phyloP scores from a whole-genome alignment of 1,140 invertebrate genomes.

The Diorhabda carinulata region DNA sequence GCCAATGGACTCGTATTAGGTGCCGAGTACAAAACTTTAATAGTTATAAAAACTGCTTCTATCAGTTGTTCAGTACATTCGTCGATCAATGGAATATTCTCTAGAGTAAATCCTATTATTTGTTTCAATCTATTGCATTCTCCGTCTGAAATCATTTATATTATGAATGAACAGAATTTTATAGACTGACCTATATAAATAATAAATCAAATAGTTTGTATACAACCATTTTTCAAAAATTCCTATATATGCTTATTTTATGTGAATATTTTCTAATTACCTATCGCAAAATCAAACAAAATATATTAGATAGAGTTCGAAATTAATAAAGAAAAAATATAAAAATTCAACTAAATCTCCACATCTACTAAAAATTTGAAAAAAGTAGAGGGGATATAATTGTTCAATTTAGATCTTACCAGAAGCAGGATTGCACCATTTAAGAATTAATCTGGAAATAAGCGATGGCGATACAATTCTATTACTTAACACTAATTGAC shows the following conservation, averaged over 20 bases:
- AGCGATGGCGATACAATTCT: slow-evolving; percentile 23
- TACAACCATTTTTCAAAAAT: neutral
- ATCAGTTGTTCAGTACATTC: slow-evolving; percentile 22
- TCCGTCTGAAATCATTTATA: slow-evolving; percentile 18
- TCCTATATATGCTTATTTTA: no score
- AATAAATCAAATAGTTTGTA: neutral
- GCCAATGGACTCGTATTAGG: slow-evolving; percentile 26
- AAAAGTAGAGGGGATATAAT: no score
- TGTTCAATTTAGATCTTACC: slow-evolving; percentile 4
- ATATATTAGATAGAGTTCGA: no score
- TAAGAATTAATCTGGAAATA: slow-evolving; percentile 29
- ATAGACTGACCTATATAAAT: no score
- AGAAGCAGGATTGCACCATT: slow-evolving; percentile 32
- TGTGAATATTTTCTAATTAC: no score
- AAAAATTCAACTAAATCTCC: no score
- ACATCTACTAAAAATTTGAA: no score
- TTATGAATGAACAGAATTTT: no score
- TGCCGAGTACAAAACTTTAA: slow-evolving; percentile 24
- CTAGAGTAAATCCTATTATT: slow-evolving; percentile 28
- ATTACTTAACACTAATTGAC: slow-evolving; percentile 27
- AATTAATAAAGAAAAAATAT: no score
- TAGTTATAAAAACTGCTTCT: slow-evolving; percentile 25
- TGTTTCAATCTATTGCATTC: slow-evolving; percentile 24
- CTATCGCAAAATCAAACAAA: no score
- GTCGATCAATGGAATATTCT: slow-evolving; percentile 19